Conservation (phyloP, 2,888 invertebrate species). For the Andrena haemorrhoa region DNA sequence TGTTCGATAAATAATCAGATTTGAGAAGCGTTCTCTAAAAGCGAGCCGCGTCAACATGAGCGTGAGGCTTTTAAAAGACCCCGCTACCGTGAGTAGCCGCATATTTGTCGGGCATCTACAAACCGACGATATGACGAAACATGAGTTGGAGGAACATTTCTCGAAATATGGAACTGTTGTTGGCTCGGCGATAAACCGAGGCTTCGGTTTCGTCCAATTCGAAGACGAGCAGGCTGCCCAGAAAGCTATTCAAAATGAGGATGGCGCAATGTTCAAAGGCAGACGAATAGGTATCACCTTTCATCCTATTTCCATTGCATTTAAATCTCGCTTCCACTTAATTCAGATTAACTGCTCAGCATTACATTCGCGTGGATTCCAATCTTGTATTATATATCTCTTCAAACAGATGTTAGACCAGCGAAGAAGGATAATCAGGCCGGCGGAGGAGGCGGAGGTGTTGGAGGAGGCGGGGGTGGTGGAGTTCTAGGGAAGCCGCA, state of each 20-base stretch:
- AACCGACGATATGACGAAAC: constrained; percentile 88
- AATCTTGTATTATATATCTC: not conserved
- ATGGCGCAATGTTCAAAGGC: constrained; percentile 90
- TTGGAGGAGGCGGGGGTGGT: constrained; percentile 50
- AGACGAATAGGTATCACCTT: constrained; percentile 87
- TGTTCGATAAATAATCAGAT: not conserved
- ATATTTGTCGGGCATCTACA: constrained; percentile 93
- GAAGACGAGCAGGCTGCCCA: constrained; percentile 91
- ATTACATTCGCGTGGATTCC: not conserved
- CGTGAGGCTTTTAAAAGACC: constrained; percentile 88
- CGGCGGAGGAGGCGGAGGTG: constrained; percentile 48
- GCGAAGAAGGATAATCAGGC: constrained; percentile 80
- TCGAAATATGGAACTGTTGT: constrained; percentile 90
- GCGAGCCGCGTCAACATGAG: constrained; percentile 53
- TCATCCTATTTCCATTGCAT: not conserved
- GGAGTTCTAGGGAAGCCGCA: constrained; percentile 70
- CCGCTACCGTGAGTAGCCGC: constrained; percentile 90
- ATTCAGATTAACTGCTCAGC: not conserved
- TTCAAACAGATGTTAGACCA: constrained; percentile 80
- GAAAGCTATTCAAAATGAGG: constrained; percentile 90
- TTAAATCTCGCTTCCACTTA: not conserved
- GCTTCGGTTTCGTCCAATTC: constrained; percentile 96
- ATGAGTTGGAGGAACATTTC: constrained; percentile 91
- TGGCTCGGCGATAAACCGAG: constrained; percentile 90
- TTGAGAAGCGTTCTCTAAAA: not conserved